phyloP scores from a whole-genome alignment of 2,113 vertebrate species.

The Chaenogobius annularis region DNA sequence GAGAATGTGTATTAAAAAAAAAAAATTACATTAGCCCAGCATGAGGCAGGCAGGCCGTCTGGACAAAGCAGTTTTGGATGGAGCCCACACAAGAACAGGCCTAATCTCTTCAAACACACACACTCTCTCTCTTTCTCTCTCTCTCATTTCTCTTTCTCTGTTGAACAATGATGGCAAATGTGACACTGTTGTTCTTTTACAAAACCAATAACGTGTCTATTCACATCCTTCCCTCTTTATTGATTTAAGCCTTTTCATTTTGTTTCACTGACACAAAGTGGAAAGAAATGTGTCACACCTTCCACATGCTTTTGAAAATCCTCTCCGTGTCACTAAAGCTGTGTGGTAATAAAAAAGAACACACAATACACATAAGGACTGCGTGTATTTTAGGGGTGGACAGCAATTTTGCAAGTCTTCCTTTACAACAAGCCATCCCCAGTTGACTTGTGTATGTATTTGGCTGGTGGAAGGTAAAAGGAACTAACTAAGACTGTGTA shows the following conservation, averaged over 20 bases:
- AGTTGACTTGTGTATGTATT: too few species aligned
- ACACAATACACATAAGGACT: too few species aligned
- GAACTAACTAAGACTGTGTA: too few species aligned
- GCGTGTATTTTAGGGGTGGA: background rate
- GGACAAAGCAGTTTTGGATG: slow-evolving; percentile 21
- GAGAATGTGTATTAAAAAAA: slow-evolving; percentile 15
- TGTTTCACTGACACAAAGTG: background rate
- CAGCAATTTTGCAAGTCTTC: too few species aligned
- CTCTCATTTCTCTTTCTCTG: background rate
- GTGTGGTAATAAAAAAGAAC: background rate
- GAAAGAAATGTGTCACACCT: background rate
- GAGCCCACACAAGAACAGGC: slow-evolving; percentile 45
- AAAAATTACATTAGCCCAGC: slow-evolving; percentile 46
- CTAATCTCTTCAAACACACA: slow-evolving; percentile 23
- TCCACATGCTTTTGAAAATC: background rate
- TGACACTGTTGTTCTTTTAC: background rate
- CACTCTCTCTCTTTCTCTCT: background rate
- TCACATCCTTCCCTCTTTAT: slow-evolving; percentile 5
- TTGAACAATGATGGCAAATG: slow-evolving; percentile 2
- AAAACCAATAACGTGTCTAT: background rate
- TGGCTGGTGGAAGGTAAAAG: too few species aligned
- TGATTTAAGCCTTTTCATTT: slow-evolving; percentile 14
- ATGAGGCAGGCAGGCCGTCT: slow-evolving; percentile 37
- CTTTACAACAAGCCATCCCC: too few species aligned
- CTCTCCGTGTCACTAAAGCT: background rate